Evolutionary conservation across 2,797 vertebrate species (phyloP).

Genomic region (Gallinago nigripennis): DNA sequence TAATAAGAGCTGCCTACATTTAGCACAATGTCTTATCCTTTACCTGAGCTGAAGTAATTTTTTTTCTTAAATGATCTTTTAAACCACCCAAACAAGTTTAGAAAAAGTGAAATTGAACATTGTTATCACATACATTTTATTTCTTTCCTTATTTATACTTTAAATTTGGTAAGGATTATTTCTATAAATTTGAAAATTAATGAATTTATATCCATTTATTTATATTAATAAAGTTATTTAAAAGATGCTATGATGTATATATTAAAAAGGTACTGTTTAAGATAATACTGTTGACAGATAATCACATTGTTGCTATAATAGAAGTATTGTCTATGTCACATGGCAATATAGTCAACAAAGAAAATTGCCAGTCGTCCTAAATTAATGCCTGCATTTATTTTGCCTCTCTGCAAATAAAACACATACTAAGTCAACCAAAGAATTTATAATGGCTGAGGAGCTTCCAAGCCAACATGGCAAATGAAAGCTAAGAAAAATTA

Average conservation of each 20-base stretch:
- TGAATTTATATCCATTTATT: background rate
- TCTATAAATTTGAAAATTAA: background rate
- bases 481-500: background rate
- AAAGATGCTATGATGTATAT: background rate
- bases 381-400: background rate
- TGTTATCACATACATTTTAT: background rate
- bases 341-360: background rate
- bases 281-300: background rate
- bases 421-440: background rate
- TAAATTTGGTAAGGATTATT: background rate
- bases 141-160: background rate
- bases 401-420: background rate
- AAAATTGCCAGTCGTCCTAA: background rate
- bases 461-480: background rate
- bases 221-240: background rate
- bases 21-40: background rate
- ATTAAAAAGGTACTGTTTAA: background rate
- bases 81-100: background rate
- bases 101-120: background rate
- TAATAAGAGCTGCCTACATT: background rate
- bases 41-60: background rate
- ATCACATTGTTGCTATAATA: background rate
- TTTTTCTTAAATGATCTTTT: background rate
- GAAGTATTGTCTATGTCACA: background rate
- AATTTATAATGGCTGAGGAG: background rate